Conservation (phyloP, 1,140 invertebrate species). For the Hypothenemus hampei region DNA sequence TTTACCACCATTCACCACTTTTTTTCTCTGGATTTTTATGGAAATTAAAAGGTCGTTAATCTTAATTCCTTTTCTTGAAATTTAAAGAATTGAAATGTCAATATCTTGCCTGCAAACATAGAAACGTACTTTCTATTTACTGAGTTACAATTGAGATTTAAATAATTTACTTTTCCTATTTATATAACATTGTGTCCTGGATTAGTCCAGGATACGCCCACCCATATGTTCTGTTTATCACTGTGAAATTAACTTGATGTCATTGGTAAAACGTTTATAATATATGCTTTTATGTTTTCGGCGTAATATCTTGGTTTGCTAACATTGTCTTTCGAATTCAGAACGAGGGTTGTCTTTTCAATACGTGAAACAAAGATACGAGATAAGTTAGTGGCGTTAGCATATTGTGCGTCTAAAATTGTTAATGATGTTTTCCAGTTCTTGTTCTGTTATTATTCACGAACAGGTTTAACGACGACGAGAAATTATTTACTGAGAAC, state of each 20-base stretch:
- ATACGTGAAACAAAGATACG: constrained; percentile 21
- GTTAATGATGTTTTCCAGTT: constrained; percentile 27
- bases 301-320: constrained; percentile 16
- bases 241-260: no score
- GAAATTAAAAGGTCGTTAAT: background rate
- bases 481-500: no score
- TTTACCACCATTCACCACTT: background rate
- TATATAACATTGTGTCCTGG: no score
- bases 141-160: no score
- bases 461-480: no score
- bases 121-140: background rate
- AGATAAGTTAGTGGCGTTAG: constrained; percentile 23
- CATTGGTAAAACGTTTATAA: background rate
- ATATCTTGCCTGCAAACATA: background rate
- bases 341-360: constrained; percentile 15
- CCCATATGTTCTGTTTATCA: no score
- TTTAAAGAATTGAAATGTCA: background rate
- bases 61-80: background rate
- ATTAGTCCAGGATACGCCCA: no score
- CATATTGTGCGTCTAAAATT: constrained; percentile 22
- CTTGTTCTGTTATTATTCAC: no score
- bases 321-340: constrained; percentile 15
- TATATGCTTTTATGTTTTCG: constrained; percentile 8
- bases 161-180: no score
- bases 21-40: background rate